Percentiles rank a stretch among this genome's conserved stretches.
These are phyloP conservation scores for Hartigia nigra DNA, from an alignment of 2,888 invertebrate species.

Conservation along the genomic window DNA sequence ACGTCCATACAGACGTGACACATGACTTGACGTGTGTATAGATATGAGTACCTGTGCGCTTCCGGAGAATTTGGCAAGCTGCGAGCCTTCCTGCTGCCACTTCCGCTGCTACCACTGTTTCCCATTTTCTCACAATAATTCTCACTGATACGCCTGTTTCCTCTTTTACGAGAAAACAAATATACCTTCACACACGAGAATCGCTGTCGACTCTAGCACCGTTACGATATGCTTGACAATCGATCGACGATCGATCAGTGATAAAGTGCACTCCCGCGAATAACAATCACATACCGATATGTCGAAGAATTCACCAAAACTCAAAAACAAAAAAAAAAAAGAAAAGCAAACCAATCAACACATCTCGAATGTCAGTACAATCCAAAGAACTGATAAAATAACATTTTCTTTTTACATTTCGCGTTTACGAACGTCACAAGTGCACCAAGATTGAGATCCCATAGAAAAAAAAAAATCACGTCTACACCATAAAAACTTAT, in stretches of 20 bases:
- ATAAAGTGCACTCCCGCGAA: neutral
- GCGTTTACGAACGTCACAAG: neutral
- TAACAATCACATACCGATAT: neutral
- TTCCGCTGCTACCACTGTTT: constrained; percentile 64
- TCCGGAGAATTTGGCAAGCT: constrained; percentile 85
- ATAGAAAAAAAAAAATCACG: neutral
- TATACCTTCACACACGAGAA: neutral
- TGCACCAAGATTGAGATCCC: neutral
- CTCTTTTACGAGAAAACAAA: neutral
- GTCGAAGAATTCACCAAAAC: neutral
- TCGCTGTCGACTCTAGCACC: neutral
- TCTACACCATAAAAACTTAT: neutral
- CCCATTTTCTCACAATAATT: constrained; percentile 46
- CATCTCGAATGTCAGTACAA: neutral
- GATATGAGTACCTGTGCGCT: constrained; percentile 73
- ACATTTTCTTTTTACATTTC: neutral
- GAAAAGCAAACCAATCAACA: neutral
- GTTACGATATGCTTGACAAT: neutral
- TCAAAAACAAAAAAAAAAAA: neutral
- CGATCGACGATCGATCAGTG: neutral
- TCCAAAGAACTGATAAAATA: neutral
- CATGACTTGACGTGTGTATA: constrained; percentile 14
- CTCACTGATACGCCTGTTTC: constrained; percentile 17
- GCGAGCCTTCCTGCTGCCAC: constrained; percentile 72
- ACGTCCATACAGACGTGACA: neutral